Percentiles rank a stretch among this genome's conserved stretches.
These are phyloP conservation scores for Tribolium madens DNA, from an alignment of 1,140 invertebrate genomes.

Conservation along the genomic window DNA sequence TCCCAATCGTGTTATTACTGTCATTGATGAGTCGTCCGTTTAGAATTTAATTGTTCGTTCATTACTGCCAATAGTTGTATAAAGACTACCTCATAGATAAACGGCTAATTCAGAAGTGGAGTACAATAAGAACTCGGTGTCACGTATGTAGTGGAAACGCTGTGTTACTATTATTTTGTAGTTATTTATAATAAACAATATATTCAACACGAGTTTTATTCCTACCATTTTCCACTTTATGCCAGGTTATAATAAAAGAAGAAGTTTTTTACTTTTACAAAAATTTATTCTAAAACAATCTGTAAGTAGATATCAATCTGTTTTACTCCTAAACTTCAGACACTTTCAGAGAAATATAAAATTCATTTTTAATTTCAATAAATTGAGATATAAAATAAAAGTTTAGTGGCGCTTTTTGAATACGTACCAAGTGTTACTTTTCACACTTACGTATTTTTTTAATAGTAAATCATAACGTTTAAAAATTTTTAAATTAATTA, in stretches of 20 bases:
- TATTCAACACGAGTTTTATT: slow-evolving; percentile 1
- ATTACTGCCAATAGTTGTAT: slow-evolving; percentile 36
- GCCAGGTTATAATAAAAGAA: too few relatives aligned
- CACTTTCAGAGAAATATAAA: too few relatives aligned
- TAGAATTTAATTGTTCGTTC: slow-evolving; percentile 53
- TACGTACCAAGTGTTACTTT: too few relatives aligned
- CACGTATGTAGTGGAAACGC: slow-evolving; percentile 29
- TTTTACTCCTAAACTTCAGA: too few relatives aligned
- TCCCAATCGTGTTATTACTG: slow-evolving; percentile 75
- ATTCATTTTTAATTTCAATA: too few relatives aligned
- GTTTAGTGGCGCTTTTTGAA: too few relatives aligned
- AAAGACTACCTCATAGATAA: slow-evolving; percentile 44
- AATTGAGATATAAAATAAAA: too few relatives aligned
- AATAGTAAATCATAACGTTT: too few relatives aligned
- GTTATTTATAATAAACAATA: slow-evolving; percentile 42
- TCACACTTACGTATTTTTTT: too few relatives aligned
- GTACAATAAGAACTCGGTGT: slow-evolving; percentile 34
- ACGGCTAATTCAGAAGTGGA: not conserved
- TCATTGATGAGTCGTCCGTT: slow-evolving; percentile 79
- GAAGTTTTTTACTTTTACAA: not conserved
- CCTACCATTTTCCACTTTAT: too few relatives aligned
- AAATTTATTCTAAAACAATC: slow-evolving; percentile 37
- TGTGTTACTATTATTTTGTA: slow-evolving; percentile 43
- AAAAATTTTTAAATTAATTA: too few relatives aligned
- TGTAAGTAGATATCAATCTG: not conserved